Base-by-base conservation (phyloP, 2,888 invertebrate species). In the Idaea dimidiata region DNA sequence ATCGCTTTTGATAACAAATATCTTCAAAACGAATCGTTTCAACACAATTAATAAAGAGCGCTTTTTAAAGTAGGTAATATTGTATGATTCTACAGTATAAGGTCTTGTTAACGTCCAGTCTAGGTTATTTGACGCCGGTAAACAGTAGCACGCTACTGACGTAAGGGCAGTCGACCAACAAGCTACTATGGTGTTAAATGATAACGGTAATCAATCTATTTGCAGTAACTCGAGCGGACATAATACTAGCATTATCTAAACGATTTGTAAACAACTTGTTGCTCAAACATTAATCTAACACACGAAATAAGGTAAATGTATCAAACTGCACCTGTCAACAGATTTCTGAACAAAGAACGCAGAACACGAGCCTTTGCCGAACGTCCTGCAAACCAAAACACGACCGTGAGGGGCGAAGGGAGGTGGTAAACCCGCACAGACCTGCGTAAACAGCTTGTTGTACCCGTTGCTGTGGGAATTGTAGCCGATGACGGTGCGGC, bases 371-470 rank as follows among this genome's bases (percentile, higher is more conserved):
- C 43, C 43, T 43, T 43, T 10, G 43, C 10, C 10, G 43, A 43
- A 43, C 43, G 43, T 43, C 43, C 43, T 43, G 43, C 14, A 43
- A 24, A 43, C 43, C 16, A 57, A 17, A 57, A 57, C 57, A 57
- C 57, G 43, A 14, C 14, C 14, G 8, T 43, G 43, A 43, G 43
- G 3, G 43, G 43, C 14, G 43, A 43, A 10, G 43, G 43, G 16
- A 0, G 54, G 17, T 16, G 17, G n/a, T 6, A 54, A 59, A 65
- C 68, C 61, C 57, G 63, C 65, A 68, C 67, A 68, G 85, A 96
- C 96, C 96, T 96, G 96, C 67, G 96, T 96, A 82, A 96, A 96
- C 84, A 96, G 94, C 94, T 96, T 96, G 94, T 96, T 96, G 94
- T 96, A 96, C 85, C 96, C 96, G 84, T 95, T 94, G 88, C 94